Conservation (phyloP, 1,140 invertebrate genomes). For the Aricia agestis region DNA sequence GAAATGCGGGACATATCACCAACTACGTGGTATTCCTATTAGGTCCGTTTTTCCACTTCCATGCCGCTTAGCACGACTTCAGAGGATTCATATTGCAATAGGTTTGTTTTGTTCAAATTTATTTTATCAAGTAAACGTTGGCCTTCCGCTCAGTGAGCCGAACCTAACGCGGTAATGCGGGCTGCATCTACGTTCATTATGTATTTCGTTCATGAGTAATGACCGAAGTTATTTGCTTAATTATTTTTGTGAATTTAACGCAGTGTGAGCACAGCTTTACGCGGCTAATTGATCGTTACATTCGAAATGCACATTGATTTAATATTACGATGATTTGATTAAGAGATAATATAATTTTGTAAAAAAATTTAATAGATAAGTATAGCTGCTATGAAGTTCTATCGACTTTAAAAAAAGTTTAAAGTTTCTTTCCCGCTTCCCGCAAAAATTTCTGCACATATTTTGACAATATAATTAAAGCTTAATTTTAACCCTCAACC, state of each 20-base stretch:
- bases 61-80: slow-evolving; percentile 69
- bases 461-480: too few species aligned
- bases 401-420: too few species aligned
- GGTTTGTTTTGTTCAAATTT: slow-evolving; percentile 74
- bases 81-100: slow-evolving; percentile 73
- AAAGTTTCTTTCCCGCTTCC: too few species aligned
- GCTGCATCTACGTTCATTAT: slow-evolving; percentile 37
- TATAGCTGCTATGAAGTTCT: slow-evolving; percentile 24
- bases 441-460: too few species aligned
- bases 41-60: slow-evolving; percentile 70
- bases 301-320: background rate
- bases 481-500: too few species aligned
- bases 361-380: too few species aligned
- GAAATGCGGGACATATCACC: slow-evolving; percentile 28
- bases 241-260: slow-evolving; percentile 50
- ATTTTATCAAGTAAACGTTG: slow-evolving; percentile 74
- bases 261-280: slow-evolving; percentile 38
- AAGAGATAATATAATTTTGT: slow-evolving; percentile 21
- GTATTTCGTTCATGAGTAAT: slow-evolving; percentile 50
- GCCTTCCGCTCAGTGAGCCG: slow-evolving; percentile 60
- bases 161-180: slow-evolving; percentile 61
- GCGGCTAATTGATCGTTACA: slow-evolving; percentile 38
- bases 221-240: slow-evolving; percentile 62
- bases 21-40: slow-evolving; percentile 66
- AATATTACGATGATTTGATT: background rate